phyloP scores from a whole-genome alignment of 2,797 vertebrate species.

The Ctenopoma multispine region DNA sequence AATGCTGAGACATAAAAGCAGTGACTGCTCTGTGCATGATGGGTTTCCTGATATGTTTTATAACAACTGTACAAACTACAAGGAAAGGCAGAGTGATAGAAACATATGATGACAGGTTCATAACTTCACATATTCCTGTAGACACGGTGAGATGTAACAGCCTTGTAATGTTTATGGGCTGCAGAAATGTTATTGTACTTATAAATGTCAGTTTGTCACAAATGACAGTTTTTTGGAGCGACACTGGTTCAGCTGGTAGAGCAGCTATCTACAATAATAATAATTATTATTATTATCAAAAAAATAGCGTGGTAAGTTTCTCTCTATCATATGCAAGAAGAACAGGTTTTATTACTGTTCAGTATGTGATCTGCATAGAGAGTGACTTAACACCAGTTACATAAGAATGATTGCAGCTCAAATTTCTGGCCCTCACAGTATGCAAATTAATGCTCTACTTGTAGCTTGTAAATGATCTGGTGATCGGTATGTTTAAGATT shows the following conservation, averaged over 20 bases:
- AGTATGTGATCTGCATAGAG: constrained; percentile 14
- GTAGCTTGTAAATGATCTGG: constrained; percentile 3
- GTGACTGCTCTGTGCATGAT: constrained; percentile 46
- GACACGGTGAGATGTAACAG: constrained; percentile 5
- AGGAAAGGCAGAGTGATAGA: constrained; percentile 5
- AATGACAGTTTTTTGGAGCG: background rate
- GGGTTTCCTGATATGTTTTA: constrained; percentile 52
- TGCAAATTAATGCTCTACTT: constrained; percentile 32
- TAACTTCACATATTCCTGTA: background rate
- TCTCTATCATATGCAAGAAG: constrained; percentile 13
- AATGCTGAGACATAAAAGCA: constrained; percentile 55
- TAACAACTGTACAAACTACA: constrained; percentile 35
- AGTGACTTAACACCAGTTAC: constrained; percentile 34
- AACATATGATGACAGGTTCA: background rate
- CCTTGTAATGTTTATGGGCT: constrained; percentile 15
- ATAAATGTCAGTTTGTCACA: constrained; percentile 5
- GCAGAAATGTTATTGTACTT: constrained; percentile 12
- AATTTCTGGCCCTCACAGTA: constrained; percentile 16
- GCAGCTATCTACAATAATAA: no score
- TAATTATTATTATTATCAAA: constrained; percentile 1
- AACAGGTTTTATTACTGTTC: constrained; percentile 42
- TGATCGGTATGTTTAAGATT: background rate
- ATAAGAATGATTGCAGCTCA: constrained; percentile 32
- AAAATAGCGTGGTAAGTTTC: constrained; percentile 17
- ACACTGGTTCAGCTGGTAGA: no score